Percentiles rank a stretch among this genome's conserved stretches.
These are phyloP conservation scores for Drosophila prosaltans DNA, from an alignment of 1,140 invertebrate genomes.

Conservation along the genomic window DNA sequence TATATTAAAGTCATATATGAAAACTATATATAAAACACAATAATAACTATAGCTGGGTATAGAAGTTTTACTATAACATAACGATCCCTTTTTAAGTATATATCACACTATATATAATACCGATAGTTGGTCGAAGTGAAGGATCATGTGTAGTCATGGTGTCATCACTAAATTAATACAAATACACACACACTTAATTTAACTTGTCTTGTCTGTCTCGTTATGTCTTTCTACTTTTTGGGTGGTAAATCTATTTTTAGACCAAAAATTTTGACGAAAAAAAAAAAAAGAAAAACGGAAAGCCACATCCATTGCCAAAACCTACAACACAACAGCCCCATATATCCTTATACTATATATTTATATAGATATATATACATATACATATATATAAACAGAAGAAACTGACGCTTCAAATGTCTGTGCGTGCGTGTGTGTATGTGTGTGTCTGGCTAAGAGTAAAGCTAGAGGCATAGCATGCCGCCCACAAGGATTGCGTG, in stretches of 20 bases:
- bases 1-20: too few species aligned
- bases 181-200: slow-evolving; percentile 5
- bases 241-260: slow-evolving; percentile 17
- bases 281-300: slow-evolving; percentile 3
- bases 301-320: slow-evolving; percentile 17
- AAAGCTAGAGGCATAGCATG: slow-evolving; percentile 4
- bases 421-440: slow-evolving; percentile 20
- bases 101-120: too few species aligned
- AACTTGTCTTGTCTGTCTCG: slow-evolving; percentile 11
- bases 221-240: slow-evolving; percentile 7
- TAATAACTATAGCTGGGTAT: too few species aligned
- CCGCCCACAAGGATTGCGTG: slow-evolving; percentile 47
- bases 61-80: too few species aligned
- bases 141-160: too few species aligned
- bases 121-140: too few species aligned
- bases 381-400: not conserved
- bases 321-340: slow-evolving; percentile 8
- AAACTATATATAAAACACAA: too few species aligned
- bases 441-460: slow-evolving; percentile 36
- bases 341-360: slow-evolving; percentile 27
- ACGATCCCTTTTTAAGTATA: too few species aligned
- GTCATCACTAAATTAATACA: slow-evolving; percentile 5
- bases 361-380: slow-evolving; percentile 2
- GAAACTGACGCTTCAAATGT: slow-evolving; percentile 45
- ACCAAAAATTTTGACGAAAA: too few species aligned